Base-by-base conservation (phyloP, 2,797 vertebrate genomes). In the Helicolenus hilgendorfi region DNA sequence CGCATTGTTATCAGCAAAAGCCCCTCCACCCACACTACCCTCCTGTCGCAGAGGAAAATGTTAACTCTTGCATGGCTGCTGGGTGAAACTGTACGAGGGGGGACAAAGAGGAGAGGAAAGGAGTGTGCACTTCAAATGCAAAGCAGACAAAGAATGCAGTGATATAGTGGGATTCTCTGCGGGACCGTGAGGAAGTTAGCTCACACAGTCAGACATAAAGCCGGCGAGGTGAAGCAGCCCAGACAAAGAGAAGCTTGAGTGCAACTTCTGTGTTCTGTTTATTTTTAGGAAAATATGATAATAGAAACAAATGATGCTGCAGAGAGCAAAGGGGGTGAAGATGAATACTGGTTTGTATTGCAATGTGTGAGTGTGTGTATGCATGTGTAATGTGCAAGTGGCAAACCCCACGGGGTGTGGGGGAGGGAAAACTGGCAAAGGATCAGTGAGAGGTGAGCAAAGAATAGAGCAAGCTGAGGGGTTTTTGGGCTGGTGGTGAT, bases 61-160 rank as follows among this genome's bases (percentile, higher is more conserved):
- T 96, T 97, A 95, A 96, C 95, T 95, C 95, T 95, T 95, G 80
- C 92, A 70, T 89, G 92, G 67, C 94, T 91, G 89, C 73, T 20
- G 58, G 84, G 73, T 22, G 20, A 84, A 86, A 94, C 69, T 84
- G 85, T 73, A 63, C 18, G 73, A 78, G 41, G 45, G 45, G 71
- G 90, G 92, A 96, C 93, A 95, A 95, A 95, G 96, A 89, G 64
- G 60, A 78, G 80, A 74, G 31, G 68, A 79, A 45, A 49, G 15
- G 29, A 27, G 26, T 27, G 82, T 70, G 74, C 35, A 79, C 62
- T 81, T 75, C 20, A 29, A 33, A 77, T 72, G 70, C 71, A 87
- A 79, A 89, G 72, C 82, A 78, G 84, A 86, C 63, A 77, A 84
- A 71, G 64, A 73, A 59, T 27, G 35, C 60, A 35, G 5, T 7